Percentiles rank a stretch among this genome's conserved stretches.
Evolutionary conservation across 2,113 vertebrate genomes (phyloP).

Genomic region (Halichoerus grypus): DNA sequence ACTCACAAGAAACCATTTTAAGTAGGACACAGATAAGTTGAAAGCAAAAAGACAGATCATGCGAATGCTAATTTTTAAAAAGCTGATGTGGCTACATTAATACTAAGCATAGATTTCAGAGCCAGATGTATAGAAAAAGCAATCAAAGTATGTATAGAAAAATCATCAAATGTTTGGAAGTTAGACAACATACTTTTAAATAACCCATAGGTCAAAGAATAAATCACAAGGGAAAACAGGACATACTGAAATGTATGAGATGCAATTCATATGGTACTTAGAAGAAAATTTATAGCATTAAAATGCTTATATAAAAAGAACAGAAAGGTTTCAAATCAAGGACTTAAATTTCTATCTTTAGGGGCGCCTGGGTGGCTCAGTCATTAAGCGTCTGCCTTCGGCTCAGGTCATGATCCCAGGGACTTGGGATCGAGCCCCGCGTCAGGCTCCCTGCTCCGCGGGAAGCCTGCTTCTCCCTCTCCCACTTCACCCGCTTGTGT

Average conservation of each 20-base stretch:
- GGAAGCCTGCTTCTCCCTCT: too few species aligned
- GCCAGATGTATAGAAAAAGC: background rate
- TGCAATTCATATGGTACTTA: background rate
- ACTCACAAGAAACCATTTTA: background rate
- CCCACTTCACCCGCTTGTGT: too few species aligned
- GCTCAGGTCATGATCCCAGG: too few species aligned
- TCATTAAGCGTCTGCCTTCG: too few species aligned
- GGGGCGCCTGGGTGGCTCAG: too few species aligned
- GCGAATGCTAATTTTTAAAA: background rate
- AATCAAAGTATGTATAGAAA: background rate
- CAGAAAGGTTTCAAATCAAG: background rate
- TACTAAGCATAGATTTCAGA: background rate
- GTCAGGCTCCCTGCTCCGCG: too few species aligned
- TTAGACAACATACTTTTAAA: background rate
- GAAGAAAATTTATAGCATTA: background rate
- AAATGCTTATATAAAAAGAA: background rate
- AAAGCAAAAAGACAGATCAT: background rate
- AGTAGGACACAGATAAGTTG: background rate
- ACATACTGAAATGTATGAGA: conserved; percentile 7
- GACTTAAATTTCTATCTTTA: background rate
- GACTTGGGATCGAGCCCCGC: too few species aligned
- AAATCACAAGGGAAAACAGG: background rate
- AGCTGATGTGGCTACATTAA: background rate
- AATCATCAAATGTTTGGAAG: conserved; percentile 30
- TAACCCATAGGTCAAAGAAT: background rate